Evolutionary conservation across 1,140 invertebrate species (phyloP).

Genomic region (Drosophila melanica): DNA sequence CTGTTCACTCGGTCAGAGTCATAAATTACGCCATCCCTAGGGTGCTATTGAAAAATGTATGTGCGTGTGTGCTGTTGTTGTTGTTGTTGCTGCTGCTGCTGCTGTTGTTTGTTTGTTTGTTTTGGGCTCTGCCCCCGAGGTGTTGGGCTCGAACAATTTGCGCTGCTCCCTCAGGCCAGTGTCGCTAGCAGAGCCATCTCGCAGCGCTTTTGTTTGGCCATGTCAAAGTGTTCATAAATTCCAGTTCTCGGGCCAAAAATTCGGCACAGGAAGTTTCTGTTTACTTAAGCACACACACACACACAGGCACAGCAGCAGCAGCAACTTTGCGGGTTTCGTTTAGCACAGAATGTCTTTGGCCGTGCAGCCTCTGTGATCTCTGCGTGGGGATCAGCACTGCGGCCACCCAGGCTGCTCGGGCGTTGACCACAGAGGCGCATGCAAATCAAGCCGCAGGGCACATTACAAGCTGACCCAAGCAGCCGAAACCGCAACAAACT

Average conservation of each 20-base stretch:
- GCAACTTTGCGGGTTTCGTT: constrained; percentile 14
- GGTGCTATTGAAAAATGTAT: constrained; percentile 75
- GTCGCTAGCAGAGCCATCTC: constrained; percentile 23
- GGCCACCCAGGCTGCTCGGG: constrained; percentile 51
- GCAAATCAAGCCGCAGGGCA: constrained; percentile 70
- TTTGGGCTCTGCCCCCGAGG: constrained; percentile 59
- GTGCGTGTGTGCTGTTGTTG: constrained; percentile 21
- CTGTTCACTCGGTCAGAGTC: constrained; percentile 71
- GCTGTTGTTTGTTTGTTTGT: constrained; percentile 52
- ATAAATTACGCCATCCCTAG: constrained; percentile 79
- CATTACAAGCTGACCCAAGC: constrained; percentile 71
- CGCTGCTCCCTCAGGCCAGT: constrained; percentile 30
- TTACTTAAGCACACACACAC: constrained; percentile 59
- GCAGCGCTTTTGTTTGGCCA: constrained; percentile 34
- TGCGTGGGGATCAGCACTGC: constrained; percentile 1
- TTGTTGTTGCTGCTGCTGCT: constrained; percentile 12
- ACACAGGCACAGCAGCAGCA: constrained; percentile 9
- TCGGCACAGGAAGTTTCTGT: constrained; percentile 77
- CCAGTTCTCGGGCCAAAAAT: constrained; percentile 45
- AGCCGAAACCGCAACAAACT: constrained; percentile 58
- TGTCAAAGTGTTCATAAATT: constrained; percentile 81
- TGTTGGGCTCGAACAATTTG: constrained; percentile 47
- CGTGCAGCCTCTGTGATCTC: constrained; percentile 1
- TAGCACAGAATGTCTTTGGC: constrained; percentile 48
- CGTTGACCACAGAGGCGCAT: constrained; percentile 30